Conservation (phyloP, 2,888 invertebrate species). For the Zelleria hepariella region DNA sequence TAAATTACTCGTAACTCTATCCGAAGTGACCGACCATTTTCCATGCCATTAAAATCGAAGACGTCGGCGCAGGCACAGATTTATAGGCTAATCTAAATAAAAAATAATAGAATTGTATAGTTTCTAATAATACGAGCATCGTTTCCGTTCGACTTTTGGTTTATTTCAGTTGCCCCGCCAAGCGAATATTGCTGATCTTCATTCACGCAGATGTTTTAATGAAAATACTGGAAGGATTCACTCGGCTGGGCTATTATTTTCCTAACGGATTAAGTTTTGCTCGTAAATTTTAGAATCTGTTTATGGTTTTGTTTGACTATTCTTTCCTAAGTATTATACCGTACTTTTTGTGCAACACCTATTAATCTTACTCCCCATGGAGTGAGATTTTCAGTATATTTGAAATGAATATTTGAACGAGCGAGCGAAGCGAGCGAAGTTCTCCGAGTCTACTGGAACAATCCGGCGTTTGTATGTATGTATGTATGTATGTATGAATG, state of each 20-base stretch:
- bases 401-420: no score
- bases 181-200: constrained; percentile 65
- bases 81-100: constrained; percentile 68
- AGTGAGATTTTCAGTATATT: no score
- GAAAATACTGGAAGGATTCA: constrained; percentile 9
- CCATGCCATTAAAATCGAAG: constrained; percentile 39
- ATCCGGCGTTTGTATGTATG: no score
- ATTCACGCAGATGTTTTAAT: constrained; percentile 31
- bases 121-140: constrained; percentile 64
- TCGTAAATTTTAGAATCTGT: background rate
- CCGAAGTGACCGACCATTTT: constrained; percentile 13
- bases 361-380: no score
- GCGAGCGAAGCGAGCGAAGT: no score
- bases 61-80: constrained; percentile 35
- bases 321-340: background rate
- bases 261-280: background rate
- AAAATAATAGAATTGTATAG: constrained; percentile 70
- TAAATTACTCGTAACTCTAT: background rate
- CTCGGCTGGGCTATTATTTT: background rate
- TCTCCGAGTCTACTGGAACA: no score
- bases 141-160: constrained; percentile 66
- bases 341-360: no score
- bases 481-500: no score
- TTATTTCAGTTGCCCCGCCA: constrained; percentile 57
- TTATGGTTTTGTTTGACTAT: background rate